Evolutionary conservation across 2,113 vertebrate genomes (phyloP).

Genomic region (Gallinago media): DNA sequence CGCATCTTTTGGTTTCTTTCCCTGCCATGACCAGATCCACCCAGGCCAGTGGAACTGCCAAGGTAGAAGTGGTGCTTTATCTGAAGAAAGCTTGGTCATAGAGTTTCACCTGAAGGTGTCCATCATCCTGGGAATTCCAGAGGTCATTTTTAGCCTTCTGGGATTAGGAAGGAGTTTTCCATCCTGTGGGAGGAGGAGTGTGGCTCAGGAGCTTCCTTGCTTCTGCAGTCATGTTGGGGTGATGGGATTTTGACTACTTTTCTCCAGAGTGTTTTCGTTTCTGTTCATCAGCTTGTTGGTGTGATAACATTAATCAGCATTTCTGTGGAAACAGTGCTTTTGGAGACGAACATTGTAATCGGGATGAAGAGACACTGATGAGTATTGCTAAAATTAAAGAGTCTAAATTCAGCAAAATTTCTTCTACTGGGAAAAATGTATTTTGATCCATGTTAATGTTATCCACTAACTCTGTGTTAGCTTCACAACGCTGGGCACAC

Average conservation of each 20-base stretch:
- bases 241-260: conserved; percentile 37
- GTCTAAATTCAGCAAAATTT: conserved; percentile 45
- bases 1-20: not conserved
- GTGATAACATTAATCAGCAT: conserved; percentile 62
- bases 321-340: conserved; percentile 62
- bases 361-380: conserved; percentile 63
- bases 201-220: not conserved
- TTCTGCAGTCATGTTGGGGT: not conserved
- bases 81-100: not conserved
- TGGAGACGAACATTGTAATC: conserved; percentile 55
- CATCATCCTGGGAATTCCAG: not conserved
- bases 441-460: not conserved
- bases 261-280: conserved; percentile 31
- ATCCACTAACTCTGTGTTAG: not conserved
- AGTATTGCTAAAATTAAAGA: conserved; percentile 53
- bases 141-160: not conserved
- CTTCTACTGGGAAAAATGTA: not conserved
- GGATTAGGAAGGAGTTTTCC: not conserved
- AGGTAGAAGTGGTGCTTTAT: not conserved
- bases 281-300: conserved; percentile 48
- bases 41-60: not conserved
- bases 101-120: not conserved
- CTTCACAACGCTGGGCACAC: not conserved
- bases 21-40: not conserved
- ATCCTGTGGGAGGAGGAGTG: not conserved